Conservation (phyloP, 2,797 vertebrate genomes). For the Poeciliopsis turneri region DNA sequence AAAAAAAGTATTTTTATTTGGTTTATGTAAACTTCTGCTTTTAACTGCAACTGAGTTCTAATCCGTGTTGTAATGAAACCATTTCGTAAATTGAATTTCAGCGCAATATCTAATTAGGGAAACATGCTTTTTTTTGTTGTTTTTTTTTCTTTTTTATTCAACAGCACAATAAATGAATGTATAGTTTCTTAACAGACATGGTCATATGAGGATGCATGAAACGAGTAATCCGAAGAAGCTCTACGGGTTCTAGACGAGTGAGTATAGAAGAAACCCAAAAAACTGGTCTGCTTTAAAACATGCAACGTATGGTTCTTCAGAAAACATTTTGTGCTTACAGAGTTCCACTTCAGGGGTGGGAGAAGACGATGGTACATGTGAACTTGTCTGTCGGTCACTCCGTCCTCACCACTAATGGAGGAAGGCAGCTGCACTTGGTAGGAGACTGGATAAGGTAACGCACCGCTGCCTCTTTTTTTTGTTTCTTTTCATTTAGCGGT, state of each 20-base stretch:
- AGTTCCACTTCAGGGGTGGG: slow-evolving; percentile 34
- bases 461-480: slow-evolving; percentile 37
- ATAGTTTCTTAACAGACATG: slow-evolving; percentile 69
- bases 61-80: neutral
- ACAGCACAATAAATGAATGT: slow-evolving; percentile 85
- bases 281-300: slow-evolving; percentile 59
- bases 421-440: slow-evolving; percentile 59
- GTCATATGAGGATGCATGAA: slow-evolving; percentile 67
- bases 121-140: slow-evolving; percentile 27
- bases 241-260: slow-evolving; percentile 50
- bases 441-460: slow-evolving; percentile 46
- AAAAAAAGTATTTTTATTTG: no score
- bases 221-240: slow-evolving; percentile 59
- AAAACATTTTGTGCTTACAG: slow-evolving; percentile 69
- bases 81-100: neutral
- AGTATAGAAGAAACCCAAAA: slow-evolving; percentile 53
- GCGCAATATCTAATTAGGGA: slow-evolving; percentile 51
- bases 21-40: no score
- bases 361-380: slow-evolving; percentile 16
- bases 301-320: slow-evolving; percentile 63
- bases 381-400: slow-evolving; percentile 66
- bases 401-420: slow-evolving; percentile 56
- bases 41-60: neutral
- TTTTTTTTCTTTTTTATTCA: slow-evolving; percentile 82
- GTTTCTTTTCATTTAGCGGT: slow-evolving; percentile 53